Base-by-base conservation (phyloP, 2,113 vertebrate species). In the Orientallactaga bullata region DNA sequence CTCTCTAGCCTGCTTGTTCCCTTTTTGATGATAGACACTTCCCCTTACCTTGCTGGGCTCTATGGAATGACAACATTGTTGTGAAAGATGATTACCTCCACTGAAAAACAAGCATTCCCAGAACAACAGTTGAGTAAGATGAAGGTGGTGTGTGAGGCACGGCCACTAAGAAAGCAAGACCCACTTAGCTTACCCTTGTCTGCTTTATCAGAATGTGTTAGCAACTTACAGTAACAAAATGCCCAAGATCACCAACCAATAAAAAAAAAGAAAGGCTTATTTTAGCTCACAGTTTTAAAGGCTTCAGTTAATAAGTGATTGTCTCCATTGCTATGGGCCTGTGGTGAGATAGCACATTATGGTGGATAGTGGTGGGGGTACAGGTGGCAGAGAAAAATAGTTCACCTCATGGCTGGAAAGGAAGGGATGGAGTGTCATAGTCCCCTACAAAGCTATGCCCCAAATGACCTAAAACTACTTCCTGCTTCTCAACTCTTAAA, bases 31-130 rank as follows among this genome's bases (percentile, higher is more conserved):
- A 85, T 20, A 26, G 39, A 83, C 83, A 47, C 4, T 69, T 16
- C 66, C 12, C 42, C 58, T 74, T 16, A 3, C 61, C 35, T 2
- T 78, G 21, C 17, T n/a, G 37, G 88, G 96, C 91, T 66, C 65
- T 86, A 39, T 76, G 30, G 28, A 37, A 80, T 63, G 42, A 51
- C 69, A 28, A 37, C 5, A 37, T 78, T 92, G 95, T 66, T 68
- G 28, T 12, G 28, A 32, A 94, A 78, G 37, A 51, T 94, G 42
- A 83, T 77, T 78, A 81, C 73, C 39, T 93, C 15, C 12, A 65
- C 71, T 89, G 96, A 83, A 28, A 13, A 58, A 73, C 26, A 89
- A 86, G 11, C 37, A 55, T 77, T 90, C 83, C 7, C 28, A 81
- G 9, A n/a, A 80, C 93, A 86, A 85, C 9, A 12, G 35, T 1